Conservation (phyloP, 2,113 vertebrate species). For the Lagopus muta region DNA sequence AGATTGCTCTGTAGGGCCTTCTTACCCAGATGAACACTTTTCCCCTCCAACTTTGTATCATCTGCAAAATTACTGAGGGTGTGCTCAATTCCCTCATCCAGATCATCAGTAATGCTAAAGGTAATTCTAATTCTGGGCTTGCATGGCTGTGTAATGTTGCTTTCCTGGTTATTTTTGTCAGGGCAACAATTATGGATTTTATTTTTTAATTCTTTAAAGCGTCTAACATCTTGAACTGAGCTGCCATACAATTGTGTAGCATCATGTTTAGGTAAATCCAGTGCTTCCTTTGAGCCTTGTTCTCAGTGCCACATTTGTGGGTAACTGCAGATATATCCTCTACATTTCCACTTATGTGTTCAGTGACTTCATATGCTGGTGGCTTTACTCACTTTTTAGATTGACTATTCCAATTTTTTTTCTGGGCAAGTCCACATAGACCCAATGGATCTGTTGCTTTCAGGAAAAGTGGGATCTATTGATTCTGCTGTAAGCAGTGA, state of each 20-base stretch:
- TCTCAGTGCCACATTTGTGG: background rate
- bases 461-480: background rate
- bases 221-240: background rate
- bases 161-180: background rate
- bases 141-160: background rate
- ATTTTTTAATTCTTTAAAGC: background rate
- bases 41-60: too few species aligned
- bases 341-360: background rate
- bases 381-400: background rate
- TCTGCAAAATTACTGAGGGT: too few species aligned
- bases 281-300: background rate
- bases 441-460: background rate
- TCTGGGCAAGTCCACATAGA: background rate
- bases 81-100: too few species aligned
- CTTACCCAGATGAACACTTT: too few species aligned
- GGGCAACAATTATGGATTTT: background rate
- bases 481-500: background rate
- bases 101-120: background rate
- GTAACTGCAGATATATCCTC: background rate
- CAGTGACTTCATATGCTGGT: background rate
- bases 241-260: accelerated
- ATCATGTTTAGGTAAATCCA: background rate
- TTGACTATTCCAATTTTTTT: background rate
- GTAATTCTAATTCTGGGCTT: background rate
- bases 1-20: too few species aligned